Percentiles rank a stretch among this genome's conserved stretches.
Evolutionary conservation across 2,888 invertebrate species (phyloP).

Genomic region (Callyntrura sp.): DNA sequence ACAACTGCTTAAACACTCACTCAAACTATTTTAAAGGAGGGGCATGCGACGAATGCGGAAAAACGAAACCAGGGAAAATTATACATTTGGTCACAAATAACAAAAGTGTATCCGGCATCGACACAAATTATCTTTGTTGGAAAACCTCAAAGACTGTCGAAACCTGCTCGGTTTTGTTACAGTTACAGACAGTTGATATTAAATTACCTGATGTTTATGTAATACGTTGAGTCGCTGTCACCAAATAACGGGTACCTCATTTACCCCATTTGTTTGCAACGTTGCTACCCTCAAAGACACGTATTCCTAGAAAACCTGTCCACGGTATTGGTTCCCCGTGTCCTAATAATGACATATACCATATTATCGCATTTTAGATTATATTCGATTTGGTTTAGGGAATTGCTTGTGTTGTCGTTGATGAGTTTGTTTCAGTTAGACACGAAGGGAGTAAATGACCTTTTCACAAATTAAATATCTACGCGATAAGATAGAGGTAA

Average conservation of each 20-base stretch:
- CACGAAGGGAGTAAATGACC: background rate
- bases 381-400: too few relatives aligned
- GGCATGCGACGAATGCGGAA: background rate
- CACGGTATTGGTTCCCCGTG: too few relatives aligned
- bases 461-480: background rate
- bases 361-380: too few relatives aligned
- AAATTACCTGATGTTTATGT: conserved; percentile 13
- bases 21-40: background rate
- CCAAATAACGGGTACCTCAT: conserved; percentile 59
- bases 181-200: background rate
- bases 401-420: background rate
- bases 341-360: too few relatives aligned
- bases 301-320: conserved; percentile 4
- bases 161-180: background rate
- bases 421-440: background rate
- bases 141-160: conserved; percentile 6
- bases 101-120: background rate
- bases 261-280: conserved; percentile 10
- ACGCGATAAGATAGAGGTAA: background rate
- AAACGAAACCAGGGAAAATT: background rate
- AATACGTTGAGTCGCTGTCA: conserved; percentile 15
- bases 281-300: background rate
- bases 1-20: too few relatives aligned
- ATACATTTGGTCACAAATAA: background rate
- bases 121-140: background rate